phyloP scores from a whole-genome alignment of 2,888 invertebrate genomes.

The Oxytorus armatus region DNA sequence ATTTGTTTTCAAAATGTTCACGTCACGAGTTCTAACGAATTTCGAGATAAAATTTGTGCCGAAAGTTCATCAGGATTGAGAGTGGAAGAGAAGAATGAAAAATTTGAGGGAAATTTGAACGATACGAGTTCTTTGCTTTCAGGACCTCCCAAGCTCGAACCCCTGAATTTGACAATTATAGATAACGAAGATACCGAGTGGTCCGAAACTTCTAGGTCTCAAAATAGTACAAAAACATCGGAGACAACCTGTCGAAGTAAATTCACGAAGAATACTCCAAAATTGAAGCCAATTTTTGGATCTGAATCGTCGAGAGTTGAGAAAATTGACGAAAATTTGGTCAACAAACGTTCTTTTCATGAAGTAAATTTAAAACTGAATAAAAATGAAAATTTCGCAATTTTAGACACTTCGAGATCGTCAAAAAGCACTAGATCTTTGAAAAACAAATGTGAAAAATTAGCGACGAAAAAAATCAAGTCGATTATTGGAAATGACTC shows the following conservation, averaged over 20 bases:
- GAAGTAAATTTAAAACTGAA: not conserved
- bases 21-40: too few species aligned
- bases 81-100: not conserved
- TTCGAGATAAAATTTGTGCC: too few species aligned
- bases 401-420: conserved; percentile 5
- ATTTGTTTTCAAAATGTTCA: not conserved
- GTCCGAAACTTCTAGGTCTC: conserved; percentile 21
- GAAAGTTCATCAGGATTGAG: not conserved
- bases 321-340: not conserved
- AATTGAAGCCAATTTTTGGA: conserved; percentile 10
- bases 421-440: not conserved
- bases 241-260: not conserved
- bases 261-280: not conserved
- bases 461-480: not conserved
- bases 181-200: conserved; percentile 3
- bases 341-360: not conserved
- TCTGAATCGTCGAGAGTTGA: not conserved
- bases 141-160: conserved; percentile 31
- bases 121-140: not conserved
- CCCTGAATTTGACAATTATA: conserved; percentile 40
- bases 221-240: not conserved
- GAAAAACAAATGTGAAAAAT: not conserved
- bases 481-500: not conserved
- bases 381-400: not conserved
- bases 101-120: not conserved